A percentile compares a stretch with the other conserved stretches of the same genome.
phyloP scores from a whole-genome alignment of 2,113 vertebrate genomes.

The Brachirus orientalis region DNA sequence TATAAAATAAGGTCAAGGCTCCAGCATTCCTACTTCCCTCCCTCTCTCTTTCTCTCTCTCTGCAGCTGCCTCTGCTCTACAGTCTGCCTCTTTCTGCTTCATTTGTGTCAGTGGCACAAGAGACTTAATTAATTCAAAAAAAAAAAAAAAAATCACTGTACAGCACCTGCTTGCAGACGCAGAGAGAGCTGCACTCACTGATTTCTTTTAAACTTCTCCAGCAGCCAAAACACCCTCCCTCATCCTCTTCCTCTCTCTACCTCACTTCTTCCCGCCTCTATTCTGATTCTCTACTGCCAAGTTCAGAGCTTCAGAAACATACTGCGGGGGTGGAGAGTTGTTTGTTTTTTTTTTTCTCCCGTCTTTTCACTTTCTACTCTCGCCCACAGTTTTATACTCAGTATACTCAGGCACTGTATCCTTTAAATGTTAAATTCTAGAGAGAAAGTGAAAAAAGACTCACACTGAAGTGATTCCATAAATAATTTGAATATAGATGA shows the following conservation, averaged over 20 bases:
- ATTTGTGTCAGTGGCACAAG: constrained; percentile 35
- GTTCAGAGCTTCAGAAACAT: constrained; percentile 57
- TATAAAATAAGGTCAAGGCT: constrained; percentile 79
- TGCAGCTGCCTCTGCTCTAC: constrained; percentile 43
- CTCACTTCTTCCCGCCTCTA: background rate
- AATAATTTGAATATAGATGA: constrained; percentile 19
- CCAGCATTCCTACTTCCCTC: constrained; percentile 46
- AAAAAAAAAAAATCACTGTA: constrained; percentile 42
- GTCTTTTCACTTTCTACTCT: constrained; percentile 64
- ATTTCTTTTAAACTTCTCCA: constrained; percentile 54
- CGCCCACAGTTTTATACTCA: constrained; percentile 66
- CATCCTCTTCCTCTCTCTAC: background rate
- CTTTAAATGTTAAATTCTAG: constrained; percentile 56
- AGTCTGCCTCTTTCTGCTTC: constrained; percentile 36
- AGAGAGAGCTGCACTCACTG: constrained; percentile 22
- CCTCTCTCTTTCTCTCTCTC: constrained; percentile 33
- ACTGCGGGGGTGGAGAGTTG: constrained; percentile 61
- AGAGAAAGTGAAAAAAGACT: constrained; percentile 39
- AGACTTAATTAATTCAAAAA: constrained; percentile 69
- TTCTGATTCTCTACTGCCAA: constrained; percentile 46
- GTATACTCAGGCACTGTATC: constrained; percentile 52
- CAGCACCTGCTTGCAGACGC: constrained; percentile 55
- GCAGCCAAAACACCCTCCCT: constrained; percentile 14
- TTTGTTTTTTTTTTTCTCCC: constrained; percentile 30
- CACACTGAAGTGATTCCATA: too few species aligned